Evolutionary conservation across 2,113 vertebrate genomes (phyloP).

Genomic region (Actenoides lindsayi): DNA sequence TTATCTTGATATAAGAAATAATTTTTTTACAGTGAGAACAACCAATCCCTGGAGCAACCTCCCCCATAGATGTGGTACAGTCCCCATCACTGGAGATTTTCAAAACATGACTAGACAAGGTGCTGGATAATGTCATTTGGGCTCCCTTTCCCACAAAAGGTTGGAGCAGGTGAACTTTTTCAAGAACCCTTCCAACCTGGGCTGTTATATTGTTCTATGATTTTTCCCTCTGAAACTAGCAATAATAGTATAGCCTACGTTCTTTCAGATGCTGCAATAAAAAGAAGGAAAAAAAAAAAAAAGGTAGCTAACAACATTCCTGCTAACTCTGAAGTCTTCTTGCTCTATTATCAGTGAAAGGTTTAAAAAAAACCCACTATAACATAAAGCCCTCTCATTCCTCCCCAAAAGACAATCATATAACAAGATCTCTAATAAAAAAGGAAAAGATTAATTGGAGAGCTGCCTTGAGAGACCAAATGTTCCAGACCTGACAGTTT

Average conservation of each 20-base stretch:
- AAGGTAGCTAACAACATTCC: neutral
- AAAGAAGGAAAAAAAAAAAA: neutral
- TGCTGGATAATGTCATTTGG: neutral
- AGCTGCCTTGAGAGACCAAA: conserved; percentile 53
- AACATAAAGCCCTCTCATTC: conserved; percentile 15
- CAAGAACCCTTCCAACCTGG: neutral
- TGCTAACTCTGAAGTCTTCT: conserved; percentile 35
- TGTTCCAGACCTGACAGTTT: conserved; percentile 69
- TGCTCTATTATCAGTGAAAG: neutral
- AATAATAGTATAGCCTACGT: neutral
- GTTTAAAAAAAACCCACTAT: neutral
- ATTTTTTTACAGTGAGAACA: neutral
- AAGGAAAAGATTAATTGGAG: conserved; percentile 75
- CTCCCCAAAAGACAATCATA: conserved; percentile 44
- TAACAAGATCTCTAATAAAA: conserved; percentile 62
- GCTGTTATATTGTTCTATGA: neutral
- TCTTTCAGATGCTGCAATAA: conserved; percentile 2
- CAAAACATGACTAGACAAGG: neutral
- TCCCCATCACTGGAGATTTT: neutral
- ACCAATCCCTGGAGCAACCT: neutral
- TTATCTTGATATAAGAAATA: neutral
- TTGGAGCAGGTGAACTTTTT: neutral
- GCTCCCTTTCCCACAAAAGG: neutral
- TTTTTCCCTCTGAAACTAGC: neutral
- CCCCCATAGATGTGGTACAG: neutral